Evolutionary conservation across 2,797 vertebrate genomes (phyloP), one percentile per base, ranked within the genome.

Genomic region (Kryptopterus vitreolus): DNA sequence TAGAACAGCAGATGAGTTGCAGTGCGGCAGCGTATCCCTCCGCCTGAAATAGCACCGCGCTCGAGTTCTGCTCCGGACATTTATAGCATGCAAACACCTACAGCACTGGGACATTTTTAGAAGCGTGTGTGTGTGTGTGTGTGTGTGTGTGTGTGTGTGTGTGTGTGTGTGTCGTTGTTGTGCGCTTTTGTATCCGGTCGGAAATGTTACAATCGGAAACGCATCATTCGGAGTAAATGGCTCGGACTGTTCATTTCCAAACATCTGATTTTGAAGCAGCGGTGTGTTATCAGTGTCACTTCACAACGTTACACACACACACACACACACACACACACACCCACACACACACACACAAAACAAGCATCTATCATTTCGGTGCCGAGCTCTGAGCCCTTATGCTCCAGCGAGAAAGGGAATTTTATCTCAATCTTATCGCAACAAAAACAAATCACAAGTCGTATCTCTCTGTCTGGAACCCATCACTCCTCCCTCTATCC

Each of bases 391-490:
- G 33, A 61, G 33, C 48, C 48, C 75, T 66, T 55, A 52, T 75
- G 9, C 69, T 63, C 68, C 69, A 80, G 57, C 65, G 69, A 80
- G 26, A 58, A 63, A 55, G n/a, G 52, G 68, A 63, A 71, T 74
- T 65, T 80, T 38, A 52, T 71, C 59, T 74, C 70, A 66, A 31
- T 80, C 69, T 74, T 43, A 80, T 33, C 78, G 26, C 58, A 80
- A 57, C 66, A 70, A 79, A 71, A 71, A 68, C n/a, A 80, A 65
- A 80, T 73, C 70, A 55, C 31, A 65, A 59, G 59, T 65, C 69
- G 52, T 24, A 35, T 29, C 59, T 38, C 50, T 46, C 78, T 46
- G 48, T 71, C 26, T 71, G 66, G 46, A 69, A 29, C 43, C 43
- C 35, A 38, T 65, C 31, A 16, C 35, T 13, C 63, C 31, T 20